These are phyloP conservation scores for Drosophila sproati DNA, from an alignment of 1,140 invertebrate species.

Conservation along the genomic window DNA sequence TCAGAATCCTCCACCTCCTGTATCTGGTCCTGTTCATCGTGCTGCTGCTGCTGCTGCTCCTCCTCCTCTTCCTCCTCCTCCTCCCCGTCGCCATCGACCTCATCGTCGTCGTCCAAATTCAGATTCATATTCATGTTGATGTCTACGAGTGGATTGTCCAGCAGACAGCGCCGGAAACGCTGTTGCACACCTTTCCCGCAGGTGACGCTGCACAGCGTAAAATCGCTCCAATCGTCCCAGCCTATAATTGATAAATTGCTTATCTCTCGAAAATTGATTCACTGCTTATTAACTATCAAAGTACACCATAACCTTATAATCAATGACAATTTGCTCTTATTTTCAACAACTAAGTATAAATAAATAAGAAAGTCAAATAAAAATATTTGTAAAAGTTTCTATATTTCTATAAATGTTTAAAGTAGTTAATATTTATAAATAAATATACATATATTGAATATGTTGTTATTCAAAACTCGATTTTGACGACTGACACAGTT, in stretches of 20 bases:
- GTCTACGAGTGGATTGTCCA: slow-evolving; percentile 82
- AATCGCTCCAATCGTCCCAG: slow-evolving; percentile 87
- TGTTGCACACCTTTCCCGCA: slow-evolving; percentile 87
- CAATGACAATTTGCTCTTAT: too few relatives aligned
- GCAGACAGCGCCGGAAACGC: slow-evolving; percentile 86
- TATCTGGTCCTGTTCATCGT: slow-evolving; percentile 3
- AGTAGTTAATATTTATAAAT: too few relatives aligned
- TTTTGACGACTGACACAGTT: too few relatives aligned
- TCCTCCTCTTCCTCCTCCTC: slow-evolving; percentile 6
- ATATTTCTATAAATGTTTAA: too few relatives aligned
- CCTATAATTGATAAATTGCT: slow-evolving; percentile 57
- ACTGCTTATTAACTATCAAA: neutral
- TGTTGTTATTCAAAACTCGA: too few relatives aligned
- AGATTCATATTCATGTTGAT: slow-evolving; percentile 80
- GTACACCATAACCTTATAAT: neutral
- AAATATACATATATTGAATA: too few relatives aligned
- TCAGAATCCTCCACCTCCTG: slow-evolving; percentile 7
- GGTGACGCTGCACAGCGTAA: slow-evolving; percentile 87
- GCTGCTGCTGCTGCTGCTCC: slow-evolving; percentile 1
- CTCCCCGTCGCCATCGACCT: slow-evolving; percentile 50
- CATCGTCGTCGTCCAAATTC: slow-evolving; percentile 60
- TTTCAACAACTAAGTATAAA: too few relatives aligned
- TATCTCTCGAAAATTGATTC: neutral
- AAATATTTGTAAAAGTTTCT: too few relatives aligned
- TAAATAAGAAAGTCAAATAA: too few relatives aligned